Evolutionary conservation across 35 echinoderm and acorn worm species (phyloP), one percentile per base, ranked within the genome.

Genomic region (Chiridota heheva): DNA sequence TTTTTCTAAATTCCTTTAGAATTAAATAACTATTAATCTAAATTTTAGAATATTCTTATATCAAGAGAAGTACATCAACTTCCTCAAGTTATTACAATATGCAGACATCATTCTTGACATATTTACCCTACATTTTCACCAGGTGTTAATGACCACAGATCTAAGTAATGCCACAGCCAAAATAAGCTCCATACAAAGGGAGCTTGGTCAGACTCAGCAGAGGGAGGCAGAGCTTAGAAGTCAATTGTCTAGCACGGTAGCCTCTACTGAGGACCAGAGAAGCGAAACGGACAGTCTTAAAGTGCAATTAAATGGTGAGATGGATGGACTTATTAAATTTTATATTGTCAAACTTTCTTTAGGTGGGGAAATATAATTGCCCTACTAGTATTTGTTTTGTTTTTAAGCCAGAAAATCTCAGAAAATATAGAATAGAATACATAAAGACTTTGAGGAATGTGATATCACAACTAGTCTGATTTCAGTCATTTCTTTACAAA

Each of bases 111-210:
- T 18, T 30, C 32, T 60, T 53, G 10, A 10, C 47, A 10, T 53
- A 12, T 10, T 53, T 53, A 12, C n/a, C 47, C 47, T 53, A 10
- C 47, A 12, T 12, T 81, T 38, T 39, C 69, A 33, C 17, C 67
- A 98, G 95, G 89, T 88, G 17, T 74, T 91, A 33, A 39, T 98
- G 83, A 92, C 89, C 28, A 82, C 95, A 27, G 95, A 98, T 1
- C 49, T 92, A 16, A 98, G 89, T 43, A 88, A 91, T 30, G 66
- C 84, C 41, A 98, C 95, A 10, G 80, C 95, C 73, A 91, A 85
- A 70, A 59, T 98, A 5, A 98, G 95, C 46, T 58, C 72, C 22
- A 63, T 98, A 2, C 95, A 98, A 67, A 58, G 91, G 63, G 89
- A 98, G 79, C 33, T 98, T 20, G 86, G 89, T 6, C 75, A 80